Conservation (phyloP, 1,140 invertebrate species). For the Pseudomyrmex dendroicus region DNA sequence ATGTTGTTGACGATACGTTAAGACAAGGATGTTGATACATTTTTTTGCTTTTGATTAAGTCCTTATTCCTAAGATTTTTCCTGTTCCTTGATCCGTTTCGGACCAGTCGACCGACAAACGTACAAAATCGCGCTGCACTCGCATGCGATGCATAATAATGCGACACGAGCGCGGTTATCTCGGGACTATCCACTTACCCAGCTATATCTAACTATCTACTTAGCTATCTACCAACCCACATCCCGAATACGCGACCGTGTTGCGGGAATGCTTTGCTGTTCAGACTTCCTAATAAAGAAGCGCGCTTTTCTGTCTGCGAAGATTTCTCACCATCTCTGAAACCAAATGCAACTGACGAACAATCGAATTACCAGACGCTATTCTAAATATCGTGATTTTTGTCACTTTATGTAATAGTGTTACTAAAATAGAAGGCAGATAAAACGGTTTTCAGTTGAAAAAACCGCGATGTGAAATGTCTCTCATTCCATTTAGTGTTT, state of each 20-base stretch:
- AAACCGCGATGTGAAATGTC: background rate
- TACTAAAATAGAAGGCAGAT: background rate
- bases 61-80: slow-evolving; percentile 25
- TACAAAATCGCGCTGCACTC: slow-evolving; percentile 35
- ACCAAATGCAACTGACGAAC: background rate
- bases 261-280: background rate
- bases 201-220: slow-evolving; percentile 12
- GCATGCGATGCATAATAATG: slow-evolving; percentile 70
- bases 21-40: slow-evolving; percentile 1
- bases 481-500: background rate
- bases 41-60: slow-evolving; percentile 15
- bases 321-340: background rate
- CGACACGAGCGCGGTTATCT: slow-evolving; percentile 44
- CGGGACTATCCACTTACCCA: slow-evolving; percentile 30
- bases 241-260: slow-evolving; percentile 17
- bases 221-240: slow-evolving; percentile 30
- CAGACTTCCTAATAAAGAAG: background rate
- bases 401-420: too few species aligned
- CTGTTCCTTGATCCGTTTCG: slow-evolving; percentile 19
- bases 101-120: slow-evolving; percentile 35
- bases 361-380: background rate
- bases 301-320: background rate
- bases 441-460: too few species aligned
- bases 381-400: too few species aligned
- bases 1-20: background rate